Evolutionary conservation across 2,888 invertebrate species (phyloP), one percentile per base, ranked within the genome.

Genomic region (Himalopsyche japonica): DNA sequence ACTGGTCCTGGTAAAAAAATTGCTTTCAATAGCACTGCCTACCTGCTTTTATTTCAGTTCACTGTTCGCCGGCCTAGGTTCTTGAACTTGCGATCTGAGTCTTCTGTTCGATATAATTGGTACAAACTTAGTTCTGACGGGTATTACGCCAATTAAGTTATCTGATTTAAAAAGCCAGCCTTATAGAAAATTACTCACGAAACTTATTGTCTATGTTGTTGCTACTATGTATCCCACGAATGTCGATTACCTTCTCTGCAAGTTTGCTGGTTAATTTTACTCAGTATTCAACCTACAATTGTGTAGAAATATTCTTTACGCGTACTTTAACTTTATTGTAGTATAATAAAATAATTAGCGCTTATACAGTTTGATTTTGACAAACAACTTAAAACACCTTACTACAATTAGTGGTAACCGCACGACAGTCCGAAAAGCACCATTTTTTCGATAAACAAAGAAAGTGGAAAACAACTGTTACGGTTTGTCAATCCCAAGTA

Each of bases 131-230:
- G 76, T 34, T 27, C 80, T 80, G 30, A 49, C 49, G 48, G 43
- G 37, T 76, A 64, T 64, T 76, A 81, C 79, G 43, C 82, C 82
- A 83, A 83, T 83, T 83, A 83, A 79, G 34, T 37, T 83, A 83
- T 83, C 82, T 79, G 82, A 83, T 83, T 32, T 57, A 79, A 83
- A 83, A 79, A 83, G 64, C 57, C 79, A 79, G 79, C 79, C 34
- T 83, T 57, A 49, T 83, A 79, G 82, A 83, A 83, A 83, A 83
- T 83, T 83, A 83, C 79, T 57, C 82, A 76, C 76, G 76, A 76
- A 76, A 27, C 76, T 32, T 76, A 57, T 57, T 57, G 57, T 57
- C 57, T 57, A 57, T 57, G 24, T 20, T 57, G 20, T 57, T 24
- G 57, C 57, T 76, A 76, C 76, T 76, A 76, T 34, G 32, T 76